Conservation (phyloP, 1,140 invertebrate species). For the Atta cephalotes region DNA sequence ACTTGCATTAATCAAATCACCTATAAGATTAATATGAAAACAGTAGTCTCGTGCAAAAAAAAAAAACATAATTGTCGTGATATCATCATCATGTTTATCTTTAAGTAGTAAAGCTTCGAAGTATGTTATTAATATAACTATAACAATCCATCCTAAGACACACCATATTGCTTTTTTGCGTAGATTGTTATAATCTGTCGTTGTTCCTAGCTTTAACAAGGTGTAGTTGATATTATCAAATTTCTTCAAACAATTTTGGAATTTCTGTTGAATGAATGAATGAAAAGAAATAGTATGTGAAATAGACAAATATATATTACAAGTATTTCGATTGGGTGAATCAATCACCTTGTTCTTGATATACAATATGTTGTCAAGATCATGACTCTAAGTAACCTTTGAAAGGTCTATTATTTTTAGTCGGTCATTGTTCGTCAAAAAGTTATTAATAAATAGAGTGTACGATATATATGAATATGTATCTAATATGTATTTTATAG, state of each 20-base stretch:
- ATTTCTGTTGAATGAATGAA: constrained; percentile 5
- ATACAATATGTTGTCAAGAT: not conserved
- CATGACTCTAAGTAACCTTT: no score
- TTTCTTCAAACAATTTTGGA: constrained; percentile 31
- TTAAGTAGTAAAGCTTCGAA: not conserved
- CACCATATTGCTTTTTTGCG: not conserved
- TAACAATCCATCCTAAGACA: not conserved
- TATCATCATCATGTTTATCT: not conserved
- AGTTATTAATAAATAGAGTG: no score
- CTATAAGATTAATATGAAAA: not conserved
- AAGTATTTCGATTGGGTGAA: no score
- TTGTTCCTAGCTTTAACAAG: not conserved
- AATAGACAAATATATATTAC: not conserved
- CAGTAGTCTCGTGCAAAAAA: not conserved
- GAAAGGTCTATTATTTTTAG: no score
- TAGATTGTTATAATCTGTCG: constrained; percentile 13
- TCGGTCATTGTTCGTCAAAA: no score
- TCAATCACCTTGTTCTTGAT: not conserved
- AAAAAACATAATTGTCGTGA: not conserved
- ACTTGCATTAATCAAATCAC: not conserved
- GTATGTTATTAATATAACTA: not conserved
- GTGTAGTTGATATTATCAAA: constrained; percentile 2
- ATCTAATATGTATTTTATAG: no score
- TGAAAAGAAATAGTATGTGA: not conserved
- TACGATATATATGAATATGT: no score